phyloP scores from a whole-genome alignment of 2,113 vertebrate genomes.

The Lophochroa leadbeateri region DNA sequence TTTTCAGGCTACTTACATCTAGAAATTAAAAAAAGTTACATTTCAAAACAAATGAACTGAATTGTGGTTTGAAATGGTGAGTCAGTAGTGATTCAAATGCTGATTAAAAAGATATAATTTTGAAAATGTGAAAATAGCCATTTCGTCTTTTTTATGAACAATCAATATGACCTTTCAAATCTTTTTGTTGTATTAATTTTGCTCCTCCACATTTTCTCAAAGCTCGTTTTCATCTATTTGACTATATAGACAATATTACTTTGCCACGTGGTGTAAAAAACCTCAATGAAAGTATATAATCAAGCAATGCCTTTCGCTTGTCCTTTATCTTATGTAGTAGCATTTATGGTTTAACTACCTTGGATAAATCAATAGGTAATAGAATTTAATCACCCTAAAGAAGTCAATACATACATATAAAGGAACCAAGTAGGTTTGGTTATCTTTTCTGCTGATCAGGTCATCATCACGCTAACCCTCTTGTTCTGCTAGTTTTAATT shows the following conservation, averaged over 20 bases:
- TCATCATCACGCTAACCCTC: not conserved
- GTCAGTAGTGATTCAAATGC: not conserved
- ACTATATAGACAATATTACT: not conserved
- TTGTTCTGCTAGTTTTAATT: not conserved
- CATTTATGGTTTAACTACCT: constrained; percentile 57
- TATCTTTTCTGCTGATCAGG: not conserved
- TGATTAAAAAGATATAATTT: not conserved
- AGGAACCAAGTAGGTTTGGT: not conserved
- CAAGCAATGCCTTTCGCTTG: not conserved
- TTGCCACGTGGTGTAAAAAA: not conserved
- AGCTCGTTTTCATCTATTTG: not conserved
- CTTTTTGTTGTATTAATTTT: not conserved
- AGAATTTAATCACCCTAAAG: constrained; percentile 52
- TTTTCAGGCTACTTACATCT: not conserved
- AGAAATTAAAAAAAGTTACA: not conserved
- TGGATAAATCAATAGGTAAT: constrained; percentile 47
- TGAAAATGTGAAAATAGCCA: not conserved
- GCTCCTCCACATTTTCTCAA: not conserved
- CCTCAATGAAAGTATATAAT: not conserved
- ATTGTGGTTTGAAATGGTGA: not conserved
- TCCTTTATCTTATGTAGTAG: not conserved
- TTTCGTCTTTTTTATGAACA: not conserved
- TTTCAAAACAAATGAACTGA: not conserved
- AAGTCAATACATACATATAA: constrained; percentile 12
- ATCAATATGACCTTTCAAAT: not conserved